phyloP scores from a whole-genome alignment of 2,888 invertebrate genomes.

The Dolichomitus sp. region DNA sequence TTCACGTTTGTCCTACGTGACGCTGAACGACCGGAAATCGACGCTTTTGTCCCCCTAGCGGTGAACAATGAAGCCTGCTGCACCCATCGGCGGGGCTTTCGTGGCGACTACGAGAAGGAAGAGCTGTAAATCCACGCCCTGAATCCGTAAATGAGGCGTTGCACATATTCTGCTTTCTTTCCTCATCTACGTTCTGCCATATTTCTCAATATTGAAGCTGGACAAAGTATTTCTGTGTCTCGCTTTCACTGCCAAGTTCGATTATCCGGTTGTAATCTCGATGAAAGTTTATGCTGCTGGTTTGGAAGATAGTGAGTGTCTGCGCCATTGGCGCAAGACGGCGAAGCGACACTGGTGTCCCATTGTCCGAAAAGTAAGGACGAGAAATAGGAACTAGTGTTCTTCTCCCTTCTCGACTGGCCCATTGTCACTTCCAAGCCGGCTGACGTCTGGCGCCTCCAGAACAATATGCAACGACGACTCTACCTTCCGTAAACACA shows the following conservation, averaged over 20 bases:
- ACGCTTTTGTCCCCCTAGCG: constrained; percentile 60
- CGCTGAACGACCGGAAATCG: constrained; percentile 63
- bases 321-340: constrained; percentile 50
- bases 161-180: neutral
- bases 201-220: neutral
- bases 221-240: neutral
- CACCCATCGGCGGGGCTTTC: constrained; percentile 58
- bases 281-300: neutral
- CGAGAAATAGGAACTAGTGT: constrained; percentile 48
- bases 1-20: constrained; percentile 43
- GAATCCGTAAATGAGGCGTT: constrained; percentile 35
- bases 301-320: neutral
- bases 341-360: constrained; percentile 16
- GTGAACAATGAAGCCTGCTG: constrained; percentile 54
- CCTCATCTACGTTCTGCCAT: neutral
- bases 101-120: constrained; percentile 24
- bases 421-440: constrained; percentile 50
- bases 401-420: constrained; percentile 36
- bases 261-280: neutral
- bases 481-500: constrained; percentile 65
- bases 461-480: constrained; percentile 40
- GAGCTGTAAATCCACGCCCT: constrained; percentile 22
- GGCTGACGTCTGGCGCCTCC: constrained; percentile 58
- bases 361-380: constrained; percentile 61
- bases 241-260: neutral